Conservation (phyloP, 2,113 vertebrate species). For the Peromyscus polionotus region DNA sequence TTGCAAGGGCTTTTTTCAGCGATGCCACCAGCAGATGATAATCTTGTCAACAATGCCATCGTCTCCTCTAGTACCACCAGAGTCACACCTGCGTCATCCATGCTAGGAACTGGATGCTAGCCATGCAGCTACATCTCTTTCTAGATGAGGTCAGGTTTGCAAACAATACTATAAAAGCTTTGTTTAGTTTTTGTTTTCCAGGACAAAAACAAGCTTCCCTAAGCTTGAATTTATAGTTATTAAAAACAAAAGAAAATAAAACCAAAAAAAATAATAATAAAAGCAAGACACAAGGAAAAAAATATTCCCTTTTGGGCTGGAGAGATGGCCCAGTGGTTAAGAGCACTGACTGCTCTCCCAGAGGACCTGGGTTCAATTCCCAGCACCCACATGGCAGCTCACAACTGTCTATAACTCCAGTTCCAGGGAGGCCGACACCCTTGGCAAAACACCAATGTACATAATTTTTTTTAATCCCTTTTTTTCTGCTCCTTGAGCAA, state of each 20-base stretch:
- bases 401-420: too few relatives aligned
- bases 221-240: slow-evolving; percentile 74
- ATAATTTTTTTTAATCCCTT: neutral
- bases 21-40: slow-evolving; percentile 89
- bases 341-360: too few relatives aligned
- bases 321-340: too few relatives aligned
- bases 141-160: slow-evolving; percentile 69
- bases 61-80: slow-evolving; percentile 82
- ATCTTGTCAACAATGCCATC: slow-evolving; percentile 83
- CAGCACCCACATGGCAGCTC: too few relatives aligned
- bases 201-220: slow-evolving; percentile 74
- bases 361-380: too few relatives aligned
- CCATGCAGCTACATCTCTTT: slow-evolving; percentile 61
- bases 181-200: slow-evolving; percentile 60
- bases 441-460: too few relatives aligned
- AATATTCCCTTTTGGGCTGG: slow-evolving; percentile 22
- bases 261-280: neutral
- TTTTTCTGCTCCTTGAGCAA: neutral
- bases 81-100: slow-evolving; percentile 72
- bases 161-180: slow-evolving; percentile 58
- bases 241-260: slow-evolving; percentile 50
- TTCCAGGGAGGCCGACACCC: too few relatives aligned
- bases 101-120: slow-evolving; percentile 75
- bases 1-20: slow-evolving; percentile 89
- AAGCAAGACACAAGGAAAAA: slow-evolving; percentile 69